These are phyloP conservation scores for Thumatha senex DNA, from an alignment of 2,888 invertebrate genomes.

Conservation along the genomic window DNA sequence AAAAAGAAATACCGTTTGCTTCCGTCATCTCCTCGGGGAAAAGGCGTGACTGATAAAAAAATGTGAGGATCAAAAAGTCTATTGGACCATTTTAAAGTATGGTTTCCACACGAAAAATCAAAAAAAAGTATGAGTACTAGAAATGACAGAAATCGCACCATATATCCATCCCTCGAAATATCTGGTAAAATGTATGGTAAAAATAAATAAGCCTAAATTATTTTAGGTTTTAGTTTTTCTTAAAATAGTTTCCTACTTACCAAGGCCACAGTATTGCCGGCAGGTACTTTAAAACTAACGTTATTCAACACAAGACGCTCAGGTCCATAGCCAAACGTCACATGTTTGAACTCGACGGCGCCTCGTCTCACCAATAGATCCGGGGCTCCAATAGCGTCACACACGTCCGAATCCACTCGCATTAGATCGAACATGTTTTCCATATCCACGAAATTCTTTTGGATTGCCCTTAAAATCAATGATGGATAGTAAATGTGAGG, in stretches of 20 bases:
- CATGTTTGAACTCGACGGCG: conserved; percentile 93
- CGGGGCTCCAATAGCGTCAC: conserved; percentile 91
- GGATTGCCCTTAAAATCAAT: conserved; percentile 89
- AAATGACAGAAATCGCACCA: no score
- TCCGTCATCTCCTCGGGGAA: no score
- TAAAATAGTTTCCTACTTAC: conserved; percentile 58
- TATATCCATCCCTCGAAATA: no score
- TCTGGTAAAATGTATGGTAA: no score
- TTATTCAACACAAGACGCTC: conserved; percentile 90
- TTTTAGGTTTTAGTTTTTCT: no score
- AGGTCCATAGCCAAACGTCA: conserved; percentile 94
- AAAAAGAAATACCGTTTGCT: no score
- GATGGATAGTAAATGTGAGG: background rate
- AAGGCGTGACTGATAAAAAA: no score
- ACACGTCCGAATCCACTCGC: conserved; percentile 93
- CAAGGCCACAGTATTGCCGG: conserved; percentile 93
- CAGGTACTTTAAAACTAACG: conserved; percentile 89
- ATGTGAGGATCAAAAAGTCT: no score
- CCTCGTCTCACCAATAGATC: conserved; percentile 87
- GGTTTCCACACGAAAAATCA: no score
- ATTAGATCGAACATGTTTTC: conserved; percentile 99
- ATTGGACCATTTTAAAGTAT: no score
- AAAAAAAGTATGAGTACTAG: no score
- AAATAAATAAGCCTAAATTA: no score
- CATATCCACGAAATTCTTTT: conserved; percentile 99